Evolutionary conservation across 2,888 invertebrate species (phyloP).

Genomic region (Tetranychus piercei): DNA sequence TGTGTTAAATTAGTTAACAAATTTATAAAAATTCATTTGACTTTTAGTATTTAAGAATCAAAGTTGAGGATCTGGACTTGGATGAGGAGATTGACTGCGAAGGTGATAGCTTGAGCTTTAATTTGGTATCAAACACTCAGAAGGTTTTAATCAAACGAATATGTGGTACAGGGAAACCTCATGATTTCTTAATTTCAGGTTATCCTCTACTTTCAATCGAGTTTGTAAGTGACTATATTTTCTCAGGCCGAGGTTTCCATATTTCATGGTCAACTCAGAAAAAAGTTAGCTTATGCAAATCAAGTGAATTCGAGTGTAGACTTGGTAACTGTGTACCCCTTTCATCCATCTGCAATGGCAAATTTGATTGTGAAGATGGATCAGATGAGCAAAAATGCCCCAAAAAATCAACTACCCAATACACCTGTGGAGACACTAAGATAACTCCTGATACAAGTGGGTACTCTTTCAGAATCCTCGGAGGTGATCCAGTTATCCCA

Average conservation of each 20-base stretch:
- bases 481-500: constrained; percentile 15
- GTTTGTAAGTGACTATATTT: constrained; percentile 10
- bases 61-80: neutral
- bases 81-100: neutral
- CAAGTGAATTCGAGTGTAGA: neutral
- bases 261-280: neutral
- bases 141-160: neutral
- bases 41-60: neutral
- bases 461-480: constrained; percentile 14
- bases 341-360: neutral
- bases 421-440: neutral
- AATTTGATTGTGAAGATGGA: constrained; percentile 13
- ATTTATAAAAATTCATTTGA: neutral
- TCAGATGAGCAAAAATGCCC: constrained; percentile 7
- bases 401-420: neutral
- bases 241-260: constrained; percentile 13
- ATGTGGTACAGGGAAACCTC: neutral
- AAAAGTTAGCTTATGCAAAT: neutral
- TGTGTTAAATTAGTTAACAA: neutral
- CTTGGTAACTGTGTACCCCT: constrained; percentile 1
- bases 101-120: neutral
- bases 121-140: neutral
- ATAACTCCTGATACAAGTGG: neutral
- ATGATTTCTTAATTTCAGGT: neutral
- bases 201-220: neutral